Evolutionary conservation across 2,797 vertebrate genomes (phyloP).

Genomic region (Chiloscyllium punctatum): DNA sequence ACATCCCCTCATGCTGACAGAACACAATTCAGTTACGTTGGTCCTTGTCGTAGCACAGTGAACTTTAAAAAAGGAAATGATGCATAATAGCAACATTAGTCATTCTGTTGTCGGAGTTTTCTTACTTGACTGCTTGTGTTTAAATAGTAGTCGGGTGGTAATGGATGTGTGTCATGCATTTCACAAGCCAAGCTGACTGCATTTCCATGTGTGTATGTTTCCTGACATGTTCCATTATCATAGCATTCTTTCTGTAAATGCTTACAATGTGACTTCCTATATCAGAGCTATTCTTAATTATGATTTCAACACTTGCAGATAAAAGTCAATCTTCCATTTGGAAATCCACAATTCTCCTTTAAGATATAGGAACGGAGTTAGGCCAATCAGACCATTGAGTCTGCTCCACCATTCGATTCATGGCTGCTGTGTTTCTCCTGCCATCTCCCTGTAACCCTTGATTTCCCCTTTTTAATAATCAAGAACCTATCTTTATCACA

Average conservation of each 20-base stretch:
- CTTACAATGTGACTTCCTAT: neutral
- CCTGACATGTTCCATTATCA: neutral
- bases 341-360: neutral
- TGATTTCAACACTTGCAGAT: neutral
- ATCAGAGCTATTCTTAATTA: neutral
- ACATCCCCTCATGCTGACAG: neutral
- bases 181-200: neutral
- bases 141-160: neutral
- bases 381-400: no score
- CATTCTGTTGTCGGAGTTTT: neutral
- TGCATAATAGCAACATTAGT: neutral
- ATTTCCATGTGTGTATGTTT: constrained; percentile 6
- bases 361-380: no score
- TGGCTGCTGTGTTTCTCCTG: no score
- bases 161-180: neutral
- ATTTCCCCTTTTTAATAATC: no score
- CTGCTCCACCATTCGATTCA: no score
- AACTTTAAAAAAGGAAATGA: constrained; percentile 2
- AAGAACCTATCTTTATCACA: no score
- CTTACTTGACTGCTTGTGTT: neutral
- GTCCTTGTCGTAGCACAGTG: neutral
- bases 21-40: neutral
- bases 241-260: neutral
- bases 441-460: no score
- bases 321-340: neutral